Evolutionary conservation across 2,888 invertebrate genomes (phyloP).

Genomic region (Polydrusus tereticollis): DNA sequence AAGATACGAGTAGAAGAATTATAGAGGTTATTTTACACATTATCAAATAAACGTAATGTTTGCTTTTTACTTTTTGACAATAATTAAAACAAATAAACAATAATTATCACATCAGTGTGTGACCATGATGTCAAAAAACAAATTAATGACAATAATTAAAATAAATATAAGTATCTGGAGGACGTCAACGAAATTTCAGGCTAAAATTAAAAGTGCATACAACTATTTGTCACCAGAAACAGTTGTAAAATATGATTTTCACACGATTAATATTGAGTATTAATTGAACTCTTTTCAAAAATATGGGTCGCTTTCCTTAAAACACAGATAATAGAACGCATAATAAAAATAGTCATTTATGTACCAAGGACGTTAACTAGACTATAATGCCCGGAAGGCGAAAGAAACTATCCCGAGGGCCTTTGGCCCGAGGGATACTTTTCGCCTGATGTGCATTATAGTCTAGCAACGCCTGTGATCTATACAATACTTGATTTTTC

Average conservation of each 20-base stretch:
- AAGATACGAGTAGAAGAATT: constrained; percentile 28
- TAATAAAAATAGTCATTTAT: too few species aligned
- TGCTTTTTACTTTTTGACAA: constrained; percentile 28
- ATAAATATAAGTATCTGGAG: constrained; percentile 8
- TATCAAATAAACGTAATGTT: constrained; percentile 37
- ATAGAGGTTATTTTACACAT: constrained; percentile 37
- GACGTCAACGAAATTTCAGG: neutral
- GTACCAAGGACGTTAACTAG: too few species aligned
- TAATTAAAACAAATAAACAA: constrained; percentile 43
- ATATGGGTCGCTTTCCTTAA: too few species aligned
- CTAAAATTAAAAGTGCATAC: constrained; percentile 15
- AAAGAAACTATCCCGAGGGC: too few species aligned
- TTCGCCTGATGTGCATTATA: too few species aligned
- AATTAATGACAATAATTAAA: constrained; percentile 26
- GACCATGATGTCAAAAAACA: constrained; percentile 29
- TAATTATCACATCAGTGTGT: constrained; percentile 26
- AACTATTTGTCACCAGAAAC: constrained; percentile 10
- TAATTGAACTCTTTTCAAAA: too few species aligned
- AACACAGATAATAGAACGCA: too few species aligned
- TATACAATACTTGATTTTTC: too few species aligned
- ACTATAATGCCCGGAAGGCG: too few species aligned
- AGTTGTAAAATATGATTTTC: neutral
- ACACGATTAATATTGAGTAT: too few species aligned
- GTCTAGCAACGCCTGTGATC: too few species aligned
- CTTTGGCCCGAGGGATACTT: too few species aligned